Percentiles rank a stretch among this genome's conserved stretches.
phyloP scores from a whole-genome alignment of 2,113 vertebrate species.

The Cololabis saira region DNA sequence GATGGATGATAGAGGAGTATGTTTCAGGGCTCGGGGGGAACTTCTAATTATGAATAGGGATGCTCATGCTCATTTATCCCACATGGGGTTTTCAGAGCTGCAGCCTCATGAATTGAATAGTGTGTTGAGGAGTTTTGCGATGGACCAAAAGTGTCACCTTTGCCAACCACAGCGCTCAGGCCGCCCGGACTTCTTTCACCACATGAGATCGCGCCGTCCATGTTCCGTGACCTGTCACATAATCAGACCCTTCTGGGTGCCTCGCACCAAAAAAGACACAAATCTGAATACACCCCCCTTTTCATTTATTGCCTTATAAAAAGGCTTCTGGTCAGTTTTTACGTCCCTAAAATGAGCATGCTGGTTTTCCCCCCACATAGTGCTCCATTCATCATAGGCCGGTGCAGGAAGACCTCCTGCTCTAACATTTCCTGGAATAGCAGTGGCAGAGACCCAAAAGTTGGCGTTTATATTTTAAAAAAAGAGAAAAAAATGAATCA shows the following conservation, averaged over 20 bases:
- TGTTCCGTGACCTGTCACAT: slow-evolving; percentile 61
- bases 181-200: slow-evolving; percentile 60
- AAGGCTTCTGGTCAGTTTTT: slow-evolving; percentile 79
- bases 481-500: slow-evolving; percentile 82
- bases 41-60: slow-evolving; percentile 71
- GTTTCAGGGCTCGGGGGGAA: slow-evolving; percentile 65
- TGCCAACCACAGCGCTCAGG: slow-evolving; percentile 69
- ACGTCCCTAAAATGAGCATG: slow-evolving; percentile 87
- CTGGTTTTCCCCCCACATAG: slow-evolving; percentile 89
- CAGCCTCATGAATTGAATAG: slow-evolving; percentile 70
- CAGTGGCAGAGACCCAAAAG: slow-evolving; percentile 88
- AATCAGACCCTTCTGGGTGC: slow-evolving; percentile 71
- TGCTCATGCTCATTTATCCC: slow-evolving; percentile 60
- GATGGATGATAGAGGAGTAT: slow-evolving; percentile 73
- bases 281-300: slow-evolving; percentile 62
- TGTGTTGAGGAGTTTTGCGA: slow-evolving; percentile 67
- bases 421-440: slow-evolving; percentile 88
- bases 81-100: slow-evolving; percentile 50
- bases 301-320: slow-evolving; percentile 82
- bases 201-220: slow-evolving; percentile 57
- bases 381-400: slow-evolving; percentile 93
- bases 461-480: slow-evolving; percentile 85
- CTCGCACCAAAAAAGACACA: slow-evolving; percentile 52
- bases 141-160: slow-evolving; percentile 73
- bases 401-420: slow-evolving; percentile 88